Evolutionary conservation across 2,888 invertebrate genomes (phyloP).

Genomic region (Volucella zonaria): DNA sequence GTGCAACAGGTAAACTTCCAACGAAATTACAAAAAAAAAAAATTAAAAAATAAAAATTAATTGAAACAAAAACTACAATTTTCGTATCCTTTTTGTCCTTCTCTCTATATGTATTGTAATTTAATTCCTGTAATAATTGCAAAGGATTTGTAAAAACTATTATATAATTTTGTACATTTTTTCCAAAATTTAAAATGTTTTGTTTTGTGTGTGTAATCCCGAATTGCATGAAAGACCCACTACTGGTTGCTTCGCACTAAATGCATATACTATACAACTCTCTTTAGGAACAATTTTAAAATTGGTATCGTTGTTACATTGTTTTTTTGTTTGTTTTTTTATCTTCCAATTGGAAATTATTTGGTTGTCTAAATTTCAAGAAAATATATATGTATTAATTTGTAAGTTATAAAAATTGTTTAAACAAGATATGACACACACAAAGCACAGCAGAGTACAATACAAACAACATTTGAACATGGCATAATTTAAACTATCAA

Average conservation of each 20-base stretch:
- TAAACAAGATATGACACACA: slow-evolving; percentile 16
- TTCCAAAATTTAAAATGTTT: slow-evolving; percentile 24
- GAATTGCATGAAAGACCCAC: slow-evolving; percentile 82
- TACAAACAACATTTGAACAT: not conserved
- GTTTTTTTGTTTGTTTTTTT: not conserved
- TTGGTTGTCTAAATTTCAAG: no score
- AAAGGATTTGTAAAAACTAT: not conserved
- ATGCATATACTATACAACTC: slow-evolving; percentile 38
- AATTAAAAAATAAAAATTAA: slow-evolving; percentile 8
- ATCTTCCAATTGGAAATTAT: not conserved
- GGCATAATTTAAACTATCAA: not conserved
- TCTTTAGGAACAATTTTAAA: not conserved
- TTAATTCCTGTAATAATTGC: not conserved
- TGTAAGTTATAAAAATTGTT: no score
- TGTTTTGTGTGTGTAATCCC: slow-evolving; percentile 69
- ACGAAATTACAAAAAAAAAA: slow-evolving; percentile 47
- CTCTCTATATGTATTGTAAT: slow-evolving; percentile 34
- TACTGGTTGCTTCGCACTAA: slow-evolving; percentile 79
- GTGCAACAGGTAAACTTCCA: slow-evolving; percentile 82
- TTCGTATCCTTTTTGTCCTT: slow-evolving; percentile 30
- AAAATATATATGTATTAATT: no score
- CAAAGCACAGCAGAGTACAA: slow-evolving; percentile 13
- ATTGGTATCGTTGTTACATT: slow-evolving; percentile 38
- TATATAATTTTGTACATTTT: no score
- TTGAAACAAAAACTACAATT: slow-evolving; percentile 8